Evolutionary conservation across 2,113 vertebrate genomes (phyloP), one percentile per base, ranked within the genome.

Genomic region (Ammodramus savannarum): DNA sequence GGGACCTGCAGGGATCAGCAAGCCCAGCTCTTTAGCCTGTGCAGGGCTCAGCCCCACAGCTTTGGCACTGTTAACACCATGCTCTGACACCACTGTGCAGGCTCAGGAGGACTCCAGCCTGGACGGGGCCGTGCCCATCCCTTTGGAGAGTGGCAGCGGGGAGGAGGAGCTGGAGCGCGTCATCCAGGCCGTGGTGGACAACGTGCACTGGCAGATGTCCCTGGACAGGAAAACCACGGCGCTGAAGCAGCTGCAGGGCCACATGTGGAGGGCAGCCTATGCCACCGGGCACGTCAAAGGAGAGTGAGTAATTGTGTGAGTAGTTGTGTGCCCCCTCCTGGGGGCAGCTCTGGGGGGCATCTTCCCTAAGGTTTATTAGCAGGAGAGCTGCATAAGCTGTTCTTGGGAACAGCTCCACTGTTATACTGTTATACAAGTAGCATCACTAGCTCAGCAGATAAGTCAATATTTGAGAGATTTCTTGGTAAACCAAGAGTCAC

Each of bases 201-300:
- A 98, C 0, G 99, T 99, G 58, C 97, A 97, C 77, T 99, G 99
- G 99, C 99, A 99, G 98, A 99, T 99, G 99, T 98, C 99, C 4
- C 97, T 98, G 32, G 99, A 99, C 97, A 98, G 99, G 90, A 99
- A 99, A 97, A 99, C 98, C n/a, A 99, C 98, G 0, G 99, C 99
- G 0, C 98, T 99, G 89, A 99, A 99, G 67, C 99, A 99, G 97
- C 97, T 99, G 41, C 99, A 99, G 91, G 99, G 99, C 29, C 99
- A 99, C 97, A 99, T 99, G 98, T 99, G 99, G 99, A 98, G 98
- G 92, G 91, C 98, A 5, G 99, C 99, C 1, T 99, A 99, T 17
- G 41, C 97, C 34, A 98, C 98, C 0, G 99, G 99, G 81, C 98
- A 93, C 69, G 97, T 99, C 97, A 99, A 99, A 98, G 98, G 99